A percentile compares a stretch with the other conserved stretches of the same genome.
Evolutionary conservation across 2,888 invertebrate genomes (phyloP).

Genomic region (Stenurella melanura): DNA sequence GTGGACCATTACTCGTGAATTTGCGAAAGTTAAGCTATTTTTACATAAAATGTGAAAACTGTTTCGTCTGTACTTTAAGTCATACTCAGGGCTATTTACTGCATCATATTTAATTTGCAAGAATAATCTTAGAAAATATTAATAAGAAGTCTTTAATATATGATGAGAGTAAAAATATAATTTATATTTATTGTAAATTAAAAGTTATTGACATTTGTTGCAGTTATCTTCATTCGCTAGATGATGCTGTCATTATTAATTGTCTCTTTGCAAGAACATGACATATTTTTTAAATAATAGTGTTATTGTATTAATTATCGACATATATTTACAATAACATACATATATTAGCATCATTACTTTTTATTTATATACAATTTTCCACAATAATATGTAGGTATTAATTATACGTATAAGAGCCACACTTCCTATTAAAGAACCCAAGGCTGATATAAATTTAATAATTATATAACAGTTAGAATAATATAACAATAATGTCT

Average conservation of each 20-base stretch:
- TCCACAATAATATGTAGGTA: background rate
- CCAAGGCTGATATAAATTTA: constrained; percentile 16
- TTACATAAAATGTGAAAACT: too few species aligned
- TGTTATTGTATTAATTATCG: background rate
- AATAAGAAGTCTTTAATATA: too few species aligned
- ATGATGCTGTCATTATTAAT: background rate
- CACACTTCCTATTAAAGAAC: background rate
- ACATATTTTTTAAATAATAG: background rate
- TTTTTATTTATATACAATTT: background rate
- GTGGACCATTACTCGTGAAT: too few species aligned
- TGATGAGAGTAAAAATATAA: too few species aligned
- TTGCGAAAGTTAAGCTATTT: too few species aligned
- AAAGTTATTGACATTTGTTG: background rate
- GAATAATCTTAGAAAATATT: too few species aligned
- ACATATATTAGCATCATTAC: constrained; percentile 1
- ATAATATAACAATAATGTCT: background rate
- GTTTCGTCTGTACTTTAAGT: too few species aligned
- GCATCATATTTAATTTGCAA: too few species aligned
- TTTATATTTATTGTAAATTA: too few species aligned
- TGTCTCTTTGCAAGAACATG: background rate
- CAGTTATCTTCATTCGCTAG: background rate
- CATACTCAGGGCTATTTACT: too few species aligned
- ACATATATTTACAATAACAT: too few species aligned
- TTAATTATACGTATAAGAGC: background rate
- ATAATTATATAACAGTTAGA: background rate